Evolutionary conservation across 37 sponge, comb jelly and placozoan genomes (phyloP), one percentile per base, ranked within the genome.

Genomic region (Cladorhizidae sp.): DNA sequence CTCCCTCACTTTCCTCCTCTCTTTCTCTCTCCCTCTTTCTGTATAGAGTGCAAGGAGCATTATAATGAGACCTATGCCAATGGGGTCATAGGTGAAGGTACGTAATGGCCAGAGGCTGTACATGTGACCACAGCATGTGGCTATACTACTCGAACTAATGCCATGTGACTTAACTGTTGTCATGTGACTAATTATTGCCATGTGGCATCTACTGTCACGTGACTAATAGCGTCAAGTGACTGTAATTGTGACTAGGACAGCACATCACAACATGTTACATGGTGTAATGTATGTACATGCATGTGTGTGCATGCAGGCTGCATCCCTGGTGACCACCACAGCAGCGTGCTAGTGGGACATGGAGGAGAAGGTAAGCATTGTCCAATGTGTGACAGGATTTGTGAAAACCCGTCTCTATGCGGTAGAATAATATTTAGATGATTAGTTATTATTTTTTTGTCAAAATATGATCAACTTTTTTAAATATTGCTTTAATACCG

Each of bases 21-120:
- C 28, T 45, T 18, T 42, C 32, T 64, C 12, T 29, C 64, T 49
- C 22, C 3, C 18, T 21, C 40, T 68, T 0, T 28, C 42, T 26
- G 1, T 70, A n/a, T 25, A 76, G 92, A 93, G 76, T 79, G 86
- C 77, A 93, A 76, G 61, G 92, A 89, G 20, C 87, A 93, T 55
- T 93, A 93, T 64, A 81, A 64, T 64, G 76, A 89, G 9, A 74
- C 61, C 29, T 93, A 93, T 54, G 64, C 89, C 54, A 76, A 79
- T 73, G 83, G 94, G 42, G 59, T 84, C 40, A 93, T 93, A 32
- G 94, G 94, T 42, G 85, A 93, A 76, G 92, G 94, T 83, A 70
- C 50, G 67, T 32, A 43, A 22, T 20, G 3, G 41, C 50, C 49
- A 28, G 22, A 32, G 31, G 21, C 31, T 32, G 21, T 68, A 37